Conservation (phyloP, 2,888 invertebrate species). For the Hydrotaea cyrtoneurina region DNA sequence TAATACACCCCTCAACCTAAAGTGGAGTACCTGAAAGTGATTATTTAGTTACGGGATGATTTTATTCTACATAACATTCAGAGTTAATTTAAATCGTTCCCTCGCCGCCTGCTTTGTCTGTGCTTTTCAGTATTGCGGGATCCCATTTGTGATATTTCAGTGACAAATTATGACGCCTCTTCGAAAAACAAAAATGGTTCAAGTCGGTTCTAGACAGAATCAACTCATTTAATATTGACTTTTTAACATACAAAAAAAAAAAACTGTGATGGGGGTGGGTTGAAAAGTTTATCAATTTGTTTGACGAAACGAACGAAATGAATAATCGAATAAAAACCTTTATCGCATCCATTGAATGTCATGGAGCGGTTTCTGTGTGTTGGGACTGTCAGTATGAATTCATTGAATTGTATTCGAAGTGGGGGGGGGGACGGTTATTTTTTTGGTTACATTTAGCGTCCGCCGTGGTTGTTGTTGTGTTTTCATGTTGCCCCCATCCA, state of each 20-base stretch:
- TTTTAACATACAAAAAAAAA: not conserved
- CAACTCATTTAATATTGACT: conserved; percentile 2
- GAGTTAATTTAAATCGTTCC: not conserved
- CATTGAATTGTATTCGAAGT: not conserved
- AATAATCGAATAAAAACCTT: not conserved
- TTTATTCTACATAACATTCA: not conserved
- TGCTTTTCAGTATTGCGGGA: not conserved
- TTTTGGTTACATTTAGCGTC: not conserved
- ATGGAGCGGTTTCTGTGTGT: not conserved
- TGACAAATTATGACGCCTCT: not conserved
- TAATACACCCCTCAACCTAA: too few relatives aligned
- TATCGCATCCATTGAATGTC: not conserved
- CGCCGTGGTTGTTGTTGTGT: not conserved
- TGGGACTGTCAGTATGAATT: not conserved
- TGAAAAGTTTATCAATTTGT: conserved; percentile 56
- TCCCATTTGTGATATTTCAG: not conserved
- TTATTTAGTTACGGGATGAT: too few relatives aligned
- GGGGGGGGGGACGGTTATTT: not conserved
- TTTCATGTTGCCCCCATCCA: not conserved
- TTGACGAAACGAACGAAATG: conserved; percentile 5
- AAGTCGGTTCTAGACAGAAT: not conserved
- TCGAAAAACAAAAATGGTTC: not conserved
- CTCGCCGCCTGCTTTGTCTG: not conserved
- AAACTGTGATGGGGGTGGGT: not conserved
- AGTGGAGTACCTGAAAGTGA: too few relatives aligned